Evolutionary conservation across 2,113 vertebrate genomes (phyloP).

Genomic region (Harpagus bidentatus): DNA sequence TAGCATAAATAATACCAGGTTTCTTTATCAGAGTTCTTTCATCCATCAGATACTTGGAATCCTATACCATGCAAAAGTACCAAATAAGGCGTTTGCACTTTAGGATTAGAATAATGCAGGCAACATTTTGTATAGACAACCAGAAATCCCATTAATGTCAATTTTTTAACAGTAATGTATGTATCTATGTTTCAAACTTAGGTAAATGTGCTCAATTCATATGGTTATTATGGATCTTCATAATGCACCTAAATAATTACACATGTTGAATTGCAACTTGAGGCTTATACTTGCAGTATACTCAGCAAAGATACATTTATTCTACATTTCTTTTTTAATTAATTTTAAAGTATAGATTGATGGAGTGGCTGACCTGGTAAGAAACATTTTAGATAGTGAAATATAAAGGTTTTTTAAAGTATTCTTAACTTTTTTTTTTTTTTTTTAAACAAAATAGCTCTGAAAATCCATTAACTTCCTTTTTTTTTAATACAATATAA

Average conservation of each 20-base stretch:
- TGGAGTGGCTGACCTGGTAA: background rate
- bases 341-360: background rate
- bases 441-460: conserved; percentile 3
- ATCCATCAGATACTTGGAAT: background rate
- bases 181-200: background rate
- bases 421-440: conserved; percentile 20
- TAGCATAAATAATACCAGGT: background rate
- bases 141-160: background rate
- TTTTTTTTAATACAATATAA: conserved; percentile 8
- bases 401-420: background rate
- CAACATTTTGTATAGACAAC: background rate
- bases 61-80: background rate
- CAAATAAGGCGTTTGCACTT: background rate
- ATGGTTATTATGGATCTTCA: background rate
- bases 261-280: background rate
- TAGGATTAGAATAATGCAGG: background rate
- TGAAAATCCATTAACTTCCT: conserved; percentile 45
- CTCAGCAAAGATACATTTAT: background rate
- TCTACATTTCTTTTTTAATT: background rate
- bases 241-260: background rate
- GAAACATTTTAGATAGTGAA: conserved; percentile 14
- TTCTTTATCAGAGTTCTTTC: background rate
- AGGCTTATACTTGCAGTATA: background rate
- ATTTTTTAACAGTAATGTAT: background rate
- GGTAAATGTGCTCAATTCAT: background rate